A percentile compares a stretch with the other conserved stretches of the same genome.
Conservation (phyloP, 2,888 invertebrate genomes). For the Andrena hattorfiana region DNA sequence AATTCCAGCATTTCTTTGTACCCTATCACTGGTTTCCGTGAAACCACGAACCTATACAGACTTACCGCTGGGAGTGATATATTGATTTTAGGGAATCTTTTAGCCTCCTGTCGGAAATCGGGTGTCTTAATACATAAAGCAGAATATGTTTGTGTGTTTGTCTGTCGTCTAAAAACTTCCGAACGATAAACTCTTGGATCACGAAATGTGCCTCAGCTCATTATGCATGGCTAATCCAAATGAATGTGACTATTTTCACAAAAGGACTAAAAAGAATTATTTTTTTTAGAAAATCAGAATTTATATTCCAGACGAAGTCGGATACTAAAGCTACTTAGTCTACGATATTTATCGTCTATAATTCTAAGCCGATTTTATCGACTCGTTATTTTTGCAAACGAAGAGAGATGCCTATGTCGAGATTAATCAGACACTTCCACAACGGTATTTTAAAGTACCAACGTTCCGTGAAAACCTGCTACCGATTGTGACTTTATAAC, state of each 20-base stretch:
- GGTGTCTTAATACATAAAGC: no score
- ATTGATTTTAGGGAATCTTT: background rate
- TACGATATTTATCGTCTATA: background rate
- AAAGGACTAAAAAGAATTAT: no score
- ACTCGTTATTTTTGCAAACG: background rate
- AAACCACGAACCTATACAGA: background rate
- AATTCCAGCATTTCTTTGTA: constrained; percentile 24
- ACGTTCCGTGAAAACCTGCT: background rate
- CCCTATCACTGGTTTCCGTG: background rate
- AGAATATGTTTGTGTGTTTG: no score
- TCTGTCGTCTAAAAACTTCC: no score
- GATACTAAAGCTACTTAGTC: background rate
- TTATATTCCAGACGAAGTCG: no score
- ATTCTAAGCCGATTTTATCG: background rate
- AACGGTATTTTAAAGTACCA: background rate
- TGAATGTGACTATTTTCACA: no score
- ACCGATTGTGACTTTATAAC: constrained; percentile 1
- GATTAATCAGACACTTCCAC: background rate
- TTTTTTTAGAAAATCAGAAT: no score
- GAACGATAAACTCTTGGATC: no score
- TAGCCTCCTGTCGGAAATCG: background rate
- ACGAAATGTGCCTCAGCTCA: no score
- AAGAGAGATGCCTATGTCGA: background rate
- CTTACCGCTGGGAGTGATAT: background rate
- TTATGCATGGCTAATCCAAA: no score